Evolutionary conservation across 2,797 vertebrate genomes (phyloP).

Genomic region (Onychomys torridus): DNA sequence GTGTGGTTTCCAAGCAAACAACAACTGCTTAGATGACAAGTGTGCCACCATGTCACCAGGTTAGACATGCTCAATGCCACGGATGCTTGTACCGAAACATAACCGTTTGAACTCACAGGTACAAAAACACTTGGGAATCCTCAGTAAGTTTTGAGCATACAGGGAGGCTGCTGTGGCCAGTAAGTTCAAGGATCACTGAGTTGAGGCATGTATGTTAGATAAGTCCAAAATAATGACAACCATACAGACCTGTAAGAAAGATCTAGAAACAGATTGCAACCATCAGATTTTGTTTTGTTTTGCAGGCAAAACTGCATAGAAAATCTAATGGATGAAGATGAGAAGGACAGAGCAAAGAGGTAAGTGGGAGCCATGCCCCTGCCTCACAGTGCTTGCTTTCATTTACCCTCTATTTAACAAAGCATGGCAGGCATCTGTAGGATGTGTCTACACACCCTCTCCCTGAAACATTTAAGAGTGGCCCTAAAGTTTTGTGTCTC

Average conservation of each 20-base stretch:
- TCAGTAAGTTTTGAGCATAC: not conserved
- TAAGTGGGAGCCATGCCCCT: slow-evolving; percentile 75
- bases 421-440: too few species aligned
- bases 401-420: too few species aligned
- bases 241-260: slow-evolving; percentile 4
- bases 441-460: rapidly evolving
- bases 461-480: not conserved
- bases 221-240: not conserved
- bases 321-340: slow-evolving; percentile 93
- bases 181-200: not conserved
- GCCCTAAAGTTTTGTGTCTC: not conserved
- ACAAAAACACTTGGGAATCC: not conserved
- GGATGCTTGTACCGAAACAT: not conserved
- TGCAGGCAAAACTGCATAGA: slow-evolving; percentile 88
- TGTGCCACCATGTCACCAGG: not conserved
- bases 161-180: not conserved
- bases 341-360: slow-evolving; percentile 92
- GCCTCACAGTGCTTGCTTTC: rapidly evolving
- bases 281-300: slow-evolving; percentile 28
- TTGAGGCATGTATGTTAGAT: not conserved
- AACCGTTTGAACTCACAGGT: not conserved
- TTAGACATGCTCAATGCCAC: not conserved
- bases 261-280: not conserved
- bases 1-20: not conserved
- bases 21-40: not conserved